Conservation (phyloP, 2,113 vertebrate genomes). For the Cyanistes caeruleus region DNA sequence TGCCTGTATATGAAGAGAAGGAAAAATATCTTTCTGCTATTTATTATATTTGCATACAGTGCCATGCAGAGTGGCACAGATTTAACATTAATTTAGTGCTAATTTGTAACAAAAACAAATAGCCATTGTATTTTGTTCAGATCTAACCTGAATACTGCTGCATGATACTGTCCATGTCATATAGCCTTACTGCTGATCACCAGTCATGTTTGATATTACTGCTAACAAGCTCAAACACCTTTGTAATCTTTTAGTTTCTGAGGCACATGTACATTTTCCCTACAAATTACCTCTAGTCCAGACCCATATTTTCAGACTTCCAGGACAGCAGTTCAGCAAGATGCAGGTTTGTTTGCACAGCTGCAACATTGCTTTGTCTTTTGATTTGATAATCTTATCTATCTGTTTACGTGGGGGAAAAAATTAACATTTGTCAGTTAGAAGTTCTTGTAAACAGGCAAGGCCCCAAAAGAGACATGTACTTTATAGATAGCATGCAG, state of each 20-base stretch:
- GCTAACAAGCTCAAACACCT: neutral
- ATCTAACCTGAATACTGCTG: neutral
- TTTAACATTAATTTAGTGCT: neutral
- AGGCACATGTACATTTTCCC: neutral
- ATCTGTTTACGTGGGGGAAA: neutral
- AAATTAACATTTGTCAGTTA: neutral
- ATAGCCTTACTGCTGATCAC: neutral
- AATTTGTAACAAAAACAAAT: neutral
- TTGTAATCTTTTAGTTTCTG: neutral
- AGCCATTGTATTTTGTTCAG: neutral
- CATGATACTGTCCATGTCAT: neutral
- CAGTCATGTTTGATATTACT: neutral
- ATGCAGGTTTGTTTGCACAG: neutral
- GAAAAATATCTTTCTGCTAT: neutral
- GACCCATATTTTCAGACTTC: neutral
- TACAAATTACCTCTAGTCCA: neutral
- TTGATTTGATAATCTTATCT: neutral
- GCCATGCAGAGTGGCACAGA: neutral
- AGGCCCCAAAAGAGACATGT: neutral
- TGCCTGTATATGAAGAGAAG: neutral
- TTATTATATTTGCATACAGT: neutral
- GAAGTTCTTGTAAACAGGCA: neutral
- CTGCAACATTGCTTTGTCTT: neutral
- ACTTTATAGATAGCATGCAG: neutral
- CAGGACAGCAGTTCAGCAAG: neutral